phyloP scores from a whole-genome alignment of 2,888 invertebrate species.

The Dioctria linearis region DNA sequence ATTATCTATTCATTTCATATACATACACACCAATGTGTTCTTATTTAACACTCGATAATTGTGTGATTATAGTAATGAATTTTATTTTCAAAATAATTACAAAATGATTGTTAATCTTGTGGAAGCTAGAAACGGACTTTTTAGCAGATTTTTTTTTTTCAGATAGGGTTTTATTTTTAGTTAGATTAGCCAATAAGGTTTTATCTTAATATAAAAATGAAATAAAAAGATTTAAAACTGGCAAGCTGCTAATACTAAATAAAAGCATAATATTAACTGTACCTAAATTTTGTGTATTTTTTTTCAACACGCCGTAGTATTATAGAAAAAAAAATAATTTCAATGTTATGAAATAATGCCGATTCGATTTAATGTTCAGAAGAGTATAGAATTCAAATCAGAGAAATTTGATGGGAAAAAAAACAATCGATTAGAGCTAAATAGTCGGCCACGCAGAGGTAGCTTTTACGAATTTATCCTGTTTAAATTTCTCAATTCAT shows the following conservation, averaged over 20 bases:
- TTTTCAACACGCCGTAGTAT: neutral
- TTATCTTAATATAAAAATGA: slow-evolving; percentile 5
- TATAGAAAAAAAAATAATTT: neutral
- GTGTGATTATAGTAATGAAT: neutral
- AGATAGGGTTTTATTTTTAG: neutral
- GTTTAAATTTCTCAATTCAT: too few species aligned
- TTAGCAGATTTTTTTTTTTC: neutral
- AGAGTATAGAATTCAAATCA: neutral
- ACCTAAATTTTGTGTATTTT: neutral
- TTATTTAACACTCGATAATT: too few species aligned
- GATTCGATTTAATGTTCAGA: neutral
- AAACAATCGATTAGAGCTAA: too few species aligned
- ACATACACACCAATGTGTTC: neutral
- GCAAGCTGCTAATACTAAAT: neutral
- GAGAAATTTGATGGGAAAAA: neutral
- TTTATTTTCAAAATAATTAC: neutral
- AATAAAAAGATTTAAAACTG: neutral
- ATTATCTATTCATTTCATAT: neutral
- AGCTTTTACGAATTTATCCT: too few species aligned
- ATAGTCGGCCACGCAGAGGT: too few species aligned
- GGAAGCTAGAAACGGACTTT: neutral
- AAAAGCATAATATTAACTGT: neutral
- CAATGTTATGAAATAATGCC: neutral
- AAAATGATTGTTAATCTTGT: neutral
- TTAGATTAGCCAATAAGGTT: neutral